Evolutionary conservation across 2,888 invertebrate species (phyloP).

Genomic region (Stenurella melanura): DNA sequence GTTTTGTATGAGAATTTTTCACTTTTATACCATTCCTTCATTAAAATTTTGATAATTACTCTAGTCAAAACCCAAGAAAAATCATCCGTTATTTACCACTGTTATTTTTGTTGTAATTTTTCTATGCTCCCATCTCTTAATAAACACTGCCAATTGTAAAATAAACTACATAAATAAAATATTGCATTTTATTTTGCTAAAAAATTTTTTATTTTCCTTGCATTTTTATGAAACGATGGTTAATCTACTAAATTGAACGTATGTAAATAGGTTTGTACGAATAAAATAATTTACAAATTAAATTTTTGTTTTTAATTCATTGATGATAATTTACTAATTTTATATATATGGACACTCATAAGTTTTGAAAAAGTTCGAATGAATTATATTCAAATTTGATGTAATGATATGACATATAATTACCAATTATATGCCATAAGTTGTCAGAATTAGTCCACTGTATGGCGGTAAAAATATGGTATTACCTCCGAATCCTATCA

Average conservation of each 20-base stretch:
- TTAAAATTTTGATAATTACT: conserved; percentile 40
- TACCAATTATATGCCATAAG: too few relatives aligned
- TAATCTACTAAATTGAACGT: conserved; percentile 23
- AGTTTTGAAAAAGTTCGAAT: too few relatives aligned
- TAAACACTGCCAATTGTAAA: conserved; percentile 72
- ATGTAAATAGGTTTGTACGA: conserved; percentile 38
- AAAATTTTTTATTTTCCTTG: conserved; percentile 8
- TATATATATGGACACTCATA: too few relatives aligned
- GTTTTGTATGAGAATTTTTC: conserved; percentile 28
- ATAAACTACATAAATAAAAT: conserved; percentile 60
- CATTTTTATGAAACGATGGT: background rate
- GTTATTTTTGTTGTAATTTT: conserved; percentile 38
- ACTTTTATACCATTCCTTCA: conserved; percentile 46
- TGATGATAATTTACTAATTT: too few relatives aligned
- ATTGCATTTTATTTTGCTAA: conserved; percentile 46
- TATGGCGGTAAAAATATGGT: too few relatives aligned
- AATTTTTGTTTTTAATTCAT: background rate
- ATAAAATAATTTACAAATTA: conserved; percentile 19
- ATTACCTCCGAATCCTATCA: too few relatives aligned
- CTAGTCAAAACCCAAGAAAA: conserved; percentile 46
- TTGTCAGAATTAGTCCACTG: too few relatives aligned
- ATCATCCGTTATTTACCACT: conserved; percentile 26
- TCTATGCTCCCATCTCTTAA: conserved; percentile 45
- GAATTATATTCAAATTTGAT: too few relatives aligned
- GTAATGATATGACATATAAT: too few relatives aligned